Conservation (phyloP, 2,888 invertebrate species). For the Nomada hirtipes region DNA sequence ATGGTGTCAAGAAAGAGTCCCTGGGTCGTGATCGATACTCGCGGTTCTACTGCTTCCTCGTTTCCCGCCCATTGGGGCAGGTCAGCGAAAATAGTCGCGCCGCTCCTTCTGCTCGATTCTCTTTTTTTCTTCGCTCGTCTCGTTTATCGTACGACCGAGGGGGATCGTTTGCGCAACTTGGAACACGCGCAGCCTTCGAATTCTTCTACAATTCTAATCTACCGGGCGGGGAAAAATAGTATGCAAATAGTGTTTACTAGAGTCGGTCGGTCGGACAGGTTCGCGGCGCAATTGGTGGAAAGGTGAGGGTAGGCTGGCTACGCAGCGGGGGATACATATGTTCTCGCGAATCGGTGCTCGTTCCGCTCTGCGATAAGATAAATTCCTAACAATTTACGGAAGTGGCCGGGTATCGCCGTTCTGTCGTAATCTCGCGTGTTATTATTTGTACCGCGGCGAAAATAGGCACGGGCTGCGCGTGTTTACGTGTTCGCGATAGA, state of each 20-base stretch:
- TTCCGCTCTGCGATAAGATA: slow-evolving; percentile 6
- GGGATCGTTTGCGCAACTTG: background rate
- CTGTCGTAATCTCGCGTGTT: slow-evolving; percentile 23
- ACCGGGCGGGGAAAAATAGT: too few species aligned
- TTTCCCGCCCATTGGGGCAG: slow-evolving; percentile 15
- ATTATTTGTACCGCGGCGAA: slow-evolving; percentile 21
- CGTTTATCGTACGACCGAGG: too few species aligned
- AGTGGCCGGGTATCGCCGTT: background rate
- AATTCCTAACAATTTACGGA: slow-evolving; percentile 9
- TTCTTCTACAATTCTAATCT: too few species aligned
- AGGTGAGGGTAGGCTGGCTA: background rate
- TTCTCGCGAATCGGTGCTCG: background rate
- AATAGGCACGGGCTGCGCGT: slow-evolving; percentile 18
- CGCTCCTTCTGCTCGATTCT: background rate
- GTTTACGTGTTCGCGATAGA: slow-evolving; percentile 21
- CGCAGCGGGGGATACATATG: background rate
- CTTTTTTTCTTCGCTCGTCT: background rate
- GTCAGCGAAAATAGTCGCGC: slow-evolving; percentile 15
- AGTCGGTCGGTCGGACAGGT: too few species aligned
- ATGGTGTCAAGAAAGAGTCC: slow-evolving; percentile 8
- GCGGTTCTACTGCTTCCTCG: slow-evolving; percentile 6
- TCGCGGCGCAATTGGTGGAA: background rate
- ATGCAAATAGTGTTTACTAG: background rate
- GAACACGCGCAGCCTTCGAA: too few species aligned
- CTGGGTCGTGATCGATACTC: background rate